A percentile compares a stretch with the other conserved stretches of the same genome.
Evolutionary conservation across 2,888 invertebrate species (phyloP).

Genomic region (Lypha dubia): DNA sequence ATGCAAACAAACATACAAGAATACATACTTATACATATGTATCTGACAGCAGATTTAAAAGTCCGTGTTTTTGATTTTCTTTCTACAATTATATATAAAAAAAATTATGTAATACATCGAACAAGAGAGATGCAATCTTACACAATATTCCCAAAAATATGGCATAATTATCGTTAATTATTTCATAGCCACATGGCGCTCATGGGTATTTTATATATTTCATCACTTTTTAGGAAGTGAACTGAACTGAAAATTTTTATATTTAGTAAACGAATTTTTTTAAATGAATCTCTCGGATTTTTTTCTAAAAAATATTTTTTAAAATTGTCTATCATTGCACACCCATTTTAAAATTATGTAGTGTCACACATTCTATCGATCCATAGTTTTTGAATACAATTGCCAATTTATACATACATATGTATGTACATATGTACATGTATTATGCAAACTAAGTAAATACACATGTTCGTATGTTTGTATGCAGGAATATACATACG

Average conservation of each 20-base stretch:
- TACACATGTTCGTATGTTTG: background rate
- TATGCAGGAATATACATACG: background rate
- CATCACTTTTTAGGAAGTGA: too few species aligned
- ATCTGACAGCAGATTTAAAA: background rate
- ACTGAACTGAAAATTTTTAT: too few species aligned
- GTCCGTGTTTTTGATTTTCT: background rate
- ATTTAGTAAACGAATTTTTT: too few species aligned
- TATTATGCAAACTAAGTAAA: background rate
- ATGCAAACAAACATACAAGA: background rate
- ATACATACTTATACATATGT: background rate
- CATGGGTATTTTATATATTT: too few species aligned
- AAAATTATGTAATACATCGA: background rate
- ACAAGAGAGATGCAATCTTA: too few species aligned
- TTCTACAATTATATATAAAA: background rate
- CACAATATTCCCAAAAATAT: too few species aligned
- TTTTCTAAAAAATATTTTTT: background rate
- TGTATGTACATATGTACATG: background rate
- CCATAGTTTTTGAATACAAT: constrained; percentile 29
- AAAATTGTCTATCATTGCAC: background rate
- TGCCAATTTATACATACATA: background rate
- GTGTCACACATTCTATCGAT: constrained; percentile 40
- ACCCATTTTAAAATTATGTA: constrained; percentile 23
- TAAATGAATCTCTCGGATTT: too few species aligned
- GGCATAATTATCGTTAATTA: too few species aligned
- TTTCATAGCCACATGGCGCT: too few species aligned